A percentile compares a stretch with the other conserved stretches of the same genome.
phyloP scores from a whole-genome alignment of 2,113 vertebrate genomes.

The Daubentonia madagascariensis region DNA sequence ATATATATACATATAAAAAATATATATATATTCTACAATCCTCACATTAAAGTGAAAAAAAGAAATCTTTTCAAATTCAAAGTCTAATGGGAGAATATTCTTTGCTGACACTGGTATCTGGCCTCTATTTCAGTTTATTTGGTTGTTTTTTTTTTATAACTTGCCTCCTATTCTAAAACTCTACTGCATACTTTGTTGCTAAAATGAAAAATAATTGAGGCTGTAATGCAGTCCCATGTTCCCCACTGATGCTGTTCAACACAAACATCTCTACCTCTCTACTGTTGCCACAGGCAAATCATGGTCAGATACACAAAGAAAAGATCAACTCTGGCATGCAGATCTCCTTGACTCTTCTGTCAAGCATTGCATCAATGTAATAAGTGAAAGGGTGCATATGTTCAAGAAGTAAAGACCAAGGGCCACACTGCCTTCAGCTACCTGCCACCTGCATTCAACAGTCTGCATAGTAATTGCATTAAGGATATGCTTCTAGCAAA shows the following conservation, averaged over 20 bases:
- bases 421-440: neutral
- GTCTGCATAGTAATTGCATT: neutral
- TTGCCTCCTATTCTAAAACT: neutral
- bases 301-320: neutral
- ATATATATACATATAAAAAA: neutral
- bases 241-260: neutral
- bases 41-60: neutral
- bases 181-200: neutral
- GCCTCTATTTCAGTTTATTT: neutral
- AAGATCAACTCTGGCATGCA: neutral
- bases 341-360: neutral
- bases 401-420: neutral
- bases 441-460: neutral
- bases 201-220: slow-evolving; percentile 15
- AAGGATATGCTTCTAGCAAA: neutral
- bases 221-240: neutral
- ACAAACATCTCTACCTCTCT: neutral
- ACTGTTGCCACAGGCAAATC: neutral
- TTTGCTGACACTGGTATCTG: neutral
- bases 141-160: neutral
- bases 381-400: neutral
- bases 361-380: neutral
- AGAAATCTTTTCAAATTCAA: neutral
- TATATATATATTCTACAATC: neutral
- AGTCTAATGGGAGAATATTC: neutral